phyloP scores from a whole-genome alignment of 2,888 invertebrate species.

The Phortica okadai region DNA sequence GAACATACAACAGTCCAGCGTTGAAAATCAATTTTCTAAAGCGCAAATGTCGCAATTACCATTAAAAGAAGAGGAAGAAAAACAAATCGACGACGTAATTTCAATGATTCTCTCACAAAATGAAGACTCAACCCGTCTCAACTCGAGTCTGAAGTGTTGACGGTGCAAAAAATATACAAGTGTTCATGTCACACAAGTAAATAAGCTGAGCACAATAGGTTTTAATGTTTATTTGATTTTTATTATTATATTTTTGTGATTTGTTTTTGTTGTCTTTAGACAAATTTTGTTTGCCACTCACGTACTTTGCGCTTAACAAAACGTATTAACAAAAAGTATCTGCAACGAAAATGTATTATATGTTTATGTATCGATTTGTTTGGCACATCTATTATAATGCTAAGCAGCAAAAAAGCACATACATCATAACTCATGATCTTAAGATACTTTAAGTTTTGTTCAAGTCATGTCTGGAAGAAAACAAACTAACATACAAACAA shows the following conservation, averaged over 20 bases:
- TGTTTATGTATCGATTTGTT: background rate
- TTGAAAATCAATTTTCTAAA: too few species aligned
- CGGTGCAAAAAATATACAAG: background rate
- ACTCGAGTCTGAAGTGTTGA: background rate
- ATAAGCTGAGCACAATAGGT: too few species aligned
- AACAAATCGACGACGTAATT: background rate
- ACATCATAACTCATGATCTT: conserved; percentile 3
- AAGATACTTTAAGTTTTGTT: background rate
- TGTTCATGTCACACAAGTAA: too few species aligned
- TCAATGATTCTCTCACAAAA: background rate
- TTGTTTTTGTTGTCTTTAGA: too few species aligned
- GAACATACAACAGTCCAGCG: too few species aligned
- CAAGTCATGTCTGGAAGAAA: conserved; percentile 15
- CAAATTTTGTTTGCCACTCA: background rate
- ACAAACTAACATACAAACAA: conserved; percentile 38
- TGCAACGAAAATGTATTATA: background rate
- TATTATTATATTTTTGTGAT: too few species aligned
- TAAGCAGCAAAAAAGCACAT: conserved; percentile 51
- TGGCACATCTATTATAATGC: background rate
- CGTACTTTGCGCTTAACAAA: background rate
- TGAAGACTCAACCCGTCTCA: background rate
- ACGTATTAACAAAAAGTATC: background rate
- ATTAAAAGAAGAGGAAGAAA: background rate
- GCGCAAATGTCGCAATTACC: background rate
- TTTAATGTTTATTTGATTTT: too few species aligned